A percentile compares a stretch with the other conserved stretches of the same genome.
Conservation (phyloP, 2,113 vertebrate species). For the Hymenochirus boettgeri region DNA sequence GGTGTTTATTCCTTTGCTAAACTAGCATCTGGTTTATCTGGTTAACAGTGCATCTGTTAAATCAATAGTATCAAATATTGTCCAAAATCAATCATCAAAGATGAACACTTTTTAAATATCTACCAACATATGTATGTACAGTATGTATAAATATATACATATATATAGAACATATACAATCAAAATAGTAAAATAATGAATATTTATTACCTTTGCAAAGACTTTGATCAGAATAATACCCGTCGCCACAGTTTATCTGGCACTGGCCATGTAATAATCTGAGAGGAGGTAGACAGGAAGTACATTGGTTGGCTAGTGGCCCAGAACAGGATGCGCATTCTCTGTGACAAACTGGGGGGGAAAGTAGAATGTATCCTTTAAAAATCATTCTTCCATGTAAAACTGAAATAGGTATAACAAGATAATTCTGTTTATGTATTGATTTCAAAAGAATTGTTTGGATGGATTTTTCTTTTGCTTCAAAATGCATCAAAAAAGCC, state of each 20-base stretch:
- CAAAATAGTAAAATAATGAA: not conserved
- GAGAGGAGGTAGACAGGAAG: slow-evolving; percentile 60
- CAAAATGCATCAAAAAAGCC: no score
- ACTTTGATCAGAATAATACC: slow-evolving; percentile 66
- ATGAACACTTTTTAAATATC: not conserved
- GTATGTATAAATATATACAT: not conserved
- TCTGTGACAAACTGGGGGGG: slow-evolving; percentile 72
- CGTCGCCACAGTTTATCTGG: slow-evolving; percentile 75
- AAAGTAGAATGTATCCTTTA: slow-evolving; percentile 7
- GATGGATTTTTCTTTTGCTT: no score
- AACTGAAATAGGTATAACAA: no score
- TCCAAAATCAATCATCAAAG: no score
- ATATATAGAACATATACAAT: not conserved
- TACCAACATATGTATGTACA: no score
- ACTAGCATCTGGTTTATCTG: no score
- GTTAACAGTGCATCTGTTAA: no score
- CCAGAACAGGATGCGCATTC: slow-evolving; percentile 77
- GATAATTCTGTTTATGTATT: no score
- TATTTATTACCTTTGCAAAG: slow-evolving; percentile 73
- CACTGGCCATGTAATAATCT: slow-evolving; percentile 72
- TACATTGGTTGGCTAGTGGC: slow-evolving; percentile 71
- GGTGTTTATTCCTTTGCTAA: no score
- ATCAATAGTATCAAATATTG: no score
- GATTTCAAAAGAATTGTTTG: no score
- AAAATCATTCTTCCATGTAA: no score